These are phyloP conservation scores for Pseudochaenichthys georgianus DNA, from an alignment of 2,797 vertebrate species.

Conservation along the genomic window DNA sequence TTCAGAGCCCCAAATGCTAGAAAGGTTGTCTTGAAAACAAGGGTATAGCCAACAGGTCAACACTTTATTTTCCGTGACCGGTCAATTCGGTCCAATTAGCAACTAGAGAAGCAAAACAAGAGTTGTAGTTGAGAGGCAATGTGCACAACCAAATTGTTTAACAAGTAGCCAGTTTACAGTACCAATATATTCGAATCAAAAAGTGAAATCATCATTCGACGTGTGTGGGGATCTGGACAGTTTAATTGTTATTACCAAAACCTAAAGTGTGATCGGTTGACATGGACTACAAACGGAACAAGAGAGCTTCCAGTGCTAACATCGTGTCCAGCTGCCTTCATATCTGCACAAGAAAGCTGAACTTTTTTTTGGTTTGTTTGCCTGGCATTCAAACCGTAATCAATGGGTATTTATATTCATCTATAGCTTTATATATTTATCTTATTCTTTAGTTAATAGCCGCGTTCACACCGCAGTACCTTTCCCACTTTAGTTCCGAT, in stretches of 20 bases:
- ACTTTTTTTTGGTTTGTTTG: background rate
- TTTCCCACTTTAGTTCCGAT: too few relatives aligned
- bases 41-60: too few relatives aligned
- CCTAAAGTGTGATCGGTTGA: too few relatives aligned
- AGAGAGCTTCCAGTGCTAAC: background rate
- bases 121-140: too few relatives aligned
- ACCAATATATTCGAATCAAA: background rate
- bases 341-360: background rate
- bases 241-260: background rate
- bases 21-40: background rate
- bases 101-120: too few relatives aligned
- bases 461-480: too few relatives aligned
- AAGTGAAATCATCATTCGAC: background rate
- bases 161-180: background rate
- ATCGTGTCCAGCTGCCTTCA: background rate
- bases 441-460: too few relatives aligned
- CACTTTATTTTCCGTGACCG: too few relatives aligned
- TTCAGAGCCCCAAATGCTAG: background rate
- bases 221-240: too few relatives aligned
- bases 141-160: too few relatives aligned
- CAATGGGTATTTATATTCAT: background rate
- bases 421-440: background rate
- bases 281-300: background rate
- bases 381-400: background rate
- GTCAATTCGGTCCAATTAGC: too few relatives aligned